These are phyloP conservation scores for Eidolon helvum DNA, from an alignment of 2,113 vertebrate genomes.

Conservation along the genomic window DNA sequence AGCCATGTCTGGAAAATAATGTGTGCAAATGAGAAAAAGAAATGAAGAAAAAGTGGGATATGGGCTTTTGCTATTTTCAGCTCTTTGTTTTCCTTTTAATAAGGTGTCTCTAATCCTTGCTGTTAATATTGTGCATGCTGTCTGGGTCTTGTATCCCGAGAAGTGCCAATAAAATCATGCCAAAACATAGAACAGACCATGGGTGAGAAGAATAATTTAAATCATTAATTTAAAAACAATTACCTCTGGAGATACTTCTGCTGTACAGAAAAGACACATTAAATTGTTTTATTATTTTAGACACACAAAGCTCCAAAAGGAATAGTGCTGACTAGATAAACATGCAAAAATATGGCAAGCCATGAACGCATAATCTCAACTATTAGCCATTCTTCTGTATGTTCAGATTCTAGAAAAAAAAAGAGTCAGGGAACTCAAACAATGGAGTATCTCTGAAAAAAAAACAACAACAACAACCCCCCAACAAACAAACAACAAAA, in stretches of 20 bases:
- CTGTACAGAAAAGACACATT: background rate
- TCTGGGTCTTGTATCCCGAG: background rate
- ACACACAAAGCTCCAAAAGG: background rate
- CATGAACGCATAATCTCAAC: background rate
- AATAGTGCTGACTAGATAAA: background rate
- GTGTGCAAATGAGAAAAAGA: constrained; percentile 75
- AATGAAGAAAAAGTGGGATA: background rate
- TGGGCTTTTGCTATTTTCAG: constrained; percentile 41
- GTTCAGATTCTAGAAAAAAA: background rate
- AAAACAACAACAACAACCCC: too few species aligned
- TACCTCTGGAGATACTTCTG: background rate
- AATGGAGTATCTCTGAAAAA: background rate
- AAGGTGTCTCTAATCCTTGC: constrained; percentile 12
- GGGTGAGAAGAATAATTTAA: background rate
- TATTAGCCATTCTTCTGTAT: background rate
- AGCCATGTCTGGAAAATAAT: constrained; percentile 44
- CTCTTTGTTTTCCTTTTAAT: constrained; percentile 43
- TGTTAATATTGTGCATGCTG: background rate
- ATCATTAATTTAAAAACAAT: background rate
- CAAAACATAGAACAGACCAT: background rate
- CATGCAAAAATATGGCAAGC: background rate
- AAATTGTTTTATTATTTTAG: background rate
- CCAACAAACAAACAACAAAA: background rate
- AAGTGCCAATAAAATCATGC: background rate
- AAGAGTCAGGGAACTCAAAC: background rate